Evolutionary conservation across 2,888 invertebrate genomes (phyloP), one percentile per base, ranked within the genome.

Genomic region (Eilema griseolum): DNA sequence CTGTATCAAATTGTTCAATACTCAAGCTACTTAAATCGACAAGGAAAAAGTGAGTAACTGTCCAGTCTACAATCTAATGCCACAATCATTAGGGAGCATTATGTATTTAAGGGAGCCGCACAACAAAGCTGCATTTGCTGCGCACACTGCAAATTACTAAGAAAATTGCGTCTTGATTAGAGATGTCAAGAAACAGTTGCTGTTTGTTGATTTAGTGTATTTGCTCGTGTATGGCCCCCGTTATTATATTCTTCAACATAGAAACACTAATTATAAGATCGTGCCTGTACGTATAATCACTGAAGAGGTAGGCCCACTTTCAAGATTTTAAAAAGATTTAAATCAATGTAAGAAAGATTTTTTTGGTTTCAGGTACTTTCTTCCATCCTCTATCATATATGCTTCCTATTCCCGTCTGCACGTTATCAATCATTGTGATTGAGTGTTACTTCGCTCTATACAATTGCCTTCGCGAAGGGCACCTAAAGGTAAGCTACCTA

Each of bases 1-100:
- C 69, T 71, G 75, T 75, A 73, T 69, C 41, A 41, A 41, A 41
- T 41, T 41, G 41, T 41, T 41, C 46, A 46, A 46, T 46, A 46
- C 46, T 46, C 46, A 46, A 69, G 66, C 67, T 63, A 72, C 67
- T 73, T 61, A 41, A 68, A 60, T 16, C 28, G 60, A 62, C 41
- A 33, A 57, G 33, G 46, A 67, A 66, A 69, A 33, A 61, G 26
- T 31, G 46, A 41, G 59, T 63, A 64, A 59, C 20, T 2, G 23
- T 2, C 41, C 12, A 28, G 10, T 52, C 2, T 52, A 52, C 10
- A 8, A 20, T 52, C 20, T 52, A 41, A 37, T 37, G 33, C 14
- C 14, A 16, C 41, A 41, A 37, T 12, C 1, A 41, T 41, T 37
- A 37, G 33, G 11, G 12, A 37, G 8, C 8, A 8, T 33, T 33